Percentiles rank a stretch among this genome's conserved stretches.
These are phyloP conservation scores for Sebastes alutus DNA, from an alignment of 2,797 vertebrate genomes.

Conservation along the genomic window DNA sequence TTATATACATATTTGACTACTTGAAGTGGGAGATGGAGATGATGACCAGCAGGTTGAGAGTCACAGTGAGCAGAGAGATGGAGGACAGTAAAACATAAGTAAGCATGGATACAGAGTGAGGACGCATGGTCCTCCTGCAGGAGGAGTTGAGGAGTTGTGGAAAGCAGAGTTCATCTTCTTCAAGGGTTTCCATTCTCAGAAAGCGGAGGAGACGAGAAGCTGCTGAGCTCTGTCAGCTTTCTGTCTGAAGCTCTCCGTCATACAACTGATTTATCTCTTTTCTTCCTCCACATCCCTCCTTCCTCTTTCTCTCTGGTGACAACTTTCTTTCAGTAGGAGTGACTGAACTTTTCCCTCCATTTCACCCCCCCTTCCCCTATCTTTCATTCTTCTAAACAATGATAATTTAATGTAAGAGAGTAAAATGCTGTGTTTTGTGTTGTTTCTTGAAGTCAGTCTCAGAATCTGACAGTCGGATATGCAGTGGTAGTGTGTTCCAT, in stretches of 20 bases:
- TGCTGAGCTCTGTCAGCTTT: not conserved
- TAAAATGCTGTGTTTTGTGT: no score
- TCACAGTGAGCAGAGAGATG: conserved; percentile 60
- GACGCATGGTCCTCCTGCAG: conserved; percentile 6
- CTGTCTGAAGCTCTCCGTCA: no score
- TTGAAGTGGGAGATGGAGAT: not conserved
- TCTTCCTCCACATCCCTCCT: no score
- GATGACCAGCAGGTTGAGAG: conserved; percentile 79
- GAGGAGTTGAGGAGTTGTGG: conserved; percentile 41
- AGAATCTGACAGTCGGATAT: no score
- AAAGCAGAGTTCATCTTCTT: conserved; percentile 28
- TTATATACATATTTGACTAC: not conserved
- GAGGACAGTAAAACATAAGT: conserved; percentile 25
- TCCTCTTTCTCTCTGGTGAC: no score
- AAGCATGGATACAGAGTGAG: not conserved
- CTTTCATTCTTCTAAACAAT: no score
- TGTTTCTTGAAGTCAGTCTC: no score
- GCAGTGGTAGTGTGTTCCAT: no score
- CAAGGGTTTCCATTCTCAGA: not conserved
- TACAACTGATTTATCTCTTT: not conserved
- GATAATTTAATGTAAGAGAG: no score
- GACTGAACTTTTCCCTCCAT: no score
- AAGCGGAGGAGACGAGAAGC: not conserved
- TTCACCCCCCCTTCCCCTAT: accelerated
- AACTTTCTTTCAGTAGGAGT: no score